Percentiles rank a stretch among this genome's conserved stretches.
Conservation (phyloP, 30 jellyfish, hydroid and myxozoan species). For the Nemopilema nomurai region DNA sequence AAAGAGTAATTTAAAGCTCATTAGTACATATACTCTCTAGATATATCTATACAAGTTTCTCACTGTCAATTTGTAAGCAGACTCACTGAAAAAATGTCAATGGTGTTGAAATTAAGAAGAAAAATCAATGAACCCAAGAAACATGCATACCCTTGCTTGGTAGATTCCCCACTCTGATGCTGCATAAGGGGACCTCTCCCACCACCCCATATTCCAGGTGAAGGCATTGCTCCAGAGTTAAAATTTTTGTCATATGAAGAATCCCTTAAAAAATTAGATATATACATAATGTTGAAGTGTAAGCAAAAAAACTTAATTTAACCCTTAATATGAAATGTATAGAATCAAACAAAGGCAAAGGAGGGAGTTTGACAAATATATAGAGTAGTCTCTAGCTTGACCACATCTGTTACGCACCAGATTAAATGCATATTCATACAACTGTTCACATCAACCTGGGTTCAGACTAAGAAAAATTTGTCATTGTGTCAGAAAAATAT, state of each 20-base stretch:
- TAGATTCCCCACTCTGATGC: constrained; percentile 54
- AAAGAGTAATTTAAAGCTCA: neutral
- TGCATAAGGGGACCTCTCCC: constrained; percentile 65
- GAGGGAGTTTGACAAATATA: no score
- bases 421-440: no score
- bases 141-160: constrained; percentile 46
- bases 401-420: no score
- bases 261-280: constrained; percentile 8
- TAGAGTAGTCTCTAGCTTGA: no score
- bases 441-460: no score
- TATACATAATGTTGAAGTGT: neutral
- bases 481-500: no score
- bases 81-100: neutral
- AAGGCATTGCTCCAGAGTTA: constrained; percentile 44
- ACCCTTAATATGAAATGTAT: no score
- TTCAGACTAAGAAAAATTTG: no score
- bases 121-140: neutral
- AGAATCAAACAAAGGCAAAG: no score
- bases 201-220: constrained; percentile 65
- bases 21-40: no score
- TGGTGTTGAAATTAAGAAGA: neutral
- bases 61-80: neutral
- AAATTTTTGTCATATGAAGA: constrained; percentile 21
- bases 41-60: neutral
- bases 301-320: neutral